These are phyloP conservation scores for Sterrhoptilus dennistouni DNA, from an alignment of 2,113 vertebrate genomes.

Conservation along the genomic window DNA sequence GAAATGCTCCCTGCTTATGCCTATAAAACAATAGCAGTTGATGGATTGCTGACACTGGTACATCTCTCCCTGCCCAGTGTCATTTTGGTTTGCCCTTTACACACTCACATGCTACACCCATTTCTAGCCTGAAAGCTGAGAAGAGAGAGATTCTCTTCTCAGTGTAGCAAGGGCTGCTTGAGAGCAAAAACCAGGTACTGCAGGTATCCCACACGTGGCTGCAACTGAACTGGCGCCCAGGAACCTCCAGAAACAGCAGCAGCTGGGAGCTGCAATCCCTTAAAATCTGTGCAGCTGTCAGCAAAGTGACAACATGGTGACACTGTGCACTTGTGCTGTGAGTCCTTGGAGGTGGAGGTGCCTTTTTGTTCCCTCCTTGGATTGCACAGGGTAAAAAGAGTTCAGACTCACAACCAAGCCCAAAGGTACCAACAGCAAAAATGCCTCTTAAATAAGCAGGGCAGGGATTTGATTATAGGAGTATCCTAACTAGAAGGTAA, in stretches of 20 bases:
- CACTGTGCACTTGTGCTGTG: neutral
- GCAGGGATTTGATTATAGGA: neutral
- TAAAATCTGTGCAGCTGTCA: neutral
- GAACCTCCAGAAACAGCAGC: neutral
- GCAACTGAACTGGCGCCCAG: neutral
- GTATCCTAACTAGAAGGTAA: neutral
- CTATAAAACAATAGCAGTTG: neutral
- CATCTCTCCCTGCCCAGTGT: neutral
- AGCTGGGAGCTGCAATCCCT: constrained; percentile 7
- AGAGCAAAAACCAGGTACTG: neutral
- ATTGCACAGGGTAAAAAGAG: neutral
- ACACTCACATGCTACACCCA: neutral
- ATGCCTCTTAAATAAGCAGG: neutral
- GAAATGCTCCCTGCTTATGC: neutral
- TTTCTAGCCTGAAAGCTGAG: neutral
- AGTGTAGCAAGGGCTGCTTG: neutral
- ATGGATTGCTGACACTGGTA: neutral
- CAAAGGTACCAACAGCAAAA: neutral
- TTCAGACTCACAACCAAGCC: neutral
- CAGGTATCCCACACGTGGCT: neutral
- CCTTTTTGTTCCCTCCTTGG: neutral
- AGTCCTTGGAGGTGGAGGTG: neutral
- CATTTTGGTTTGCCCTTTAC: neutral
- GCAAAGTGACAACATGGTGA: neutral
- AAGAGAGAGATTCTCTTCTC: neutral